Conservation (phyloP, 2,888 invertebrate genomes). For the Ormyrus rosae region DNA sequence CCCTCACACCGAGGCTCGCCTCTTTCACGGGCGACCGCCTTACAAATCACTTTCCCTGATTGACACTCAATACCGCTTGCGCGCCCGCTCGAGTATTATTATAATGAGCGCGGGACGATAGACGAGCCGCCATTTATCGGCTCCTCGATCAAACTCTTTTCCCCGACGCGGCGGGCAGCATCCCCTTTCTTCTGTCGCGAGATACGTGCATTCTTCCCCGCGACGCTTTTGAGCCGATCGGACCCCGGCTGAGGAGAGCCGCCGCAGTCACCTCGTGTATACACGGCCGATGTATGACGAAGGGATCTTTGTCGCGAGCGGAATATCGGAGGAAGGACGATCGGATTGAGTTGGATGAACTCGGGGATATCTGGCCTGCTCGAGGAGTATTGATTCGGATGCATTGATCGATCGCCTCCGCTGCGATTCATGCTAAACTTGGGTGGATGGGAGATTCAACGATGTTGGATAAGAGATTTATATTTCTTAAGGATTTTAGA, state of each 20-base stretch:
- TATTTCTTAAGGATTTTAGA: no score
- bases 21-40: conserved; percentile 55
- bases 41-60: conserved; percentile 75
- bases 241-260: background rate
- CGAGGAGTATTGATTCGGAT: conserved; percentile 13
- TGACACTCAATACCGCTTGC: conserved; percentile 71
- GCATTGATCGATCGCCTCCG: conserved; percentile 22
- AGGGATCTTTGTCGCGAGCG: background rate
- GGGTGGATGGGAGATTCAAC: no score
- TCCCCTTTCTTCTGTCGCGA: conserved; percentile 33
- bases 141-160: conserved; percentile 52
- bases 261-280: background rate
- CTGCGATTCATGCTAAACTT: no score
- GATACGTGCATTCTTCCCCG: conserved; percentile 3
- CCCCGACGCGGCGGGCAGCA: background rate
- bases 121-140: conserved; percentile 53
- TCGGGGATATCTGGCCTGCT: background rate
- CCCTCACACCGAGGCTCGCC: background rate
- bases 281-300: background rate
- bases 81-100: conserved; percentile 61
- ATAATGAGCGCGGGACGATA: conserved; percentile 57
- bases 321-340: background rate
- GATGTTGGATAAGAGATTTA: no score
- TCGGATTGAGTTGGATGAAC: conserved; percentile 12
- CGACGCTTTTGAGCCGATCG: no score